phyloP scores from a whole-genome alignment of 2,888 invertebrate species.

The Chloroclysta siterata region DNA sequence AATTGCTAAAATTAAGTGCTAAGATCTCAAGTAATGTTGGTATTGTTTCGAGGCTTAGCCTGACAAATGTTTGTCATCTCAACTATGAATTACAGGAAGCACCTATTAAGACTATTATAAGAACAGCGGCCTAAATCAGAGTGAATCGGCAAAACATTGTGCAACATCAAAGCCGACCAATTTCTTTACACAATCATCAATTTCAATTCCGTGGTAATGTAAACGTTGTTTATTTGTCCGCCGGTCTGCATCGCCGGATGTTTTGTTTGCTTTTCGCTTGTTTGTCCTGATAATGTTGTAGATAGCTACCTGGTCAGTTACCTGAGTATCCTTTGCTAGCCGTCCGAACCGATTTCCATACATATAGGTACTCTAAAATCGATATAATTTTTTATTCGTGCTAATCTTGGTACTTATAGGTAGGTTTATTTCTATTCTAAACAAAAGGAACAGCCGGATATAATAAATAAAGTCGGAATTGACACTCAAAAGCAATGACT shows the following conservation, averaged over 20 bases:
- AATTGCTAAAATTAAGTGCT: background rate
- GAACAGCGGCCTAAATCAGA: background rate
- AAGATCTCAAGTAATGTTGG: background rate
- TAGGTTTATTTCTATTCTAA: background rate
- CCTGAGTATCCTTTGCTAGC: conserved; percentile 23
- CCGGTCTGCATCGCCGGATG: conserved; percentile 40
- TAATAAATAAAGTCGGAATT: background rate
- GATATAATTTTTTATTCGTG: background rate
- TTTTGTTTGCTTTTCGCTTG: conserved; percentile 40
- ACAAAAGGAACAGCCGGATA: background rate
- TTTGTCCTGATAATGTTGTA: conserved; percentile 37
- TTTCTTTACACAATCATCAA: conserved; percentile 8
- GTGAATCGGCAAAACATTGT: conserved; percentile 7
- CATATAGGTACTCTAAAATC: background rate
- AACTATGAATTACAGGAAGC: background rate
- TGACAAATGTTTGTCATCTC: background rate
- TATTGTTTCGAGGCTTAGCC: background rate
- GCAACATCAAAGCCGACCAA: conserved; percentile 13
- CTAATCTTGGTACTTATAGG: background rate
- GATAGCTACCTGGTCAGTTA: conserved; percentile 38
- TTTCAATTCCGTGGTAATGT: conserved; percentile 12
- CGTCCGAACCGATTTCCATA: background rate
- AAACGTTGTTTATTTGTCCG: conserved; percentile 31
- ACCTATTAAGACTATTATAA: background rate
- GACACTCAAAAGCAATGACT: background rate